Evolutionary conservation across 2,113 vertebrate genomes (phyloP).

Genomic region (Macrotus californicus): DNA sequence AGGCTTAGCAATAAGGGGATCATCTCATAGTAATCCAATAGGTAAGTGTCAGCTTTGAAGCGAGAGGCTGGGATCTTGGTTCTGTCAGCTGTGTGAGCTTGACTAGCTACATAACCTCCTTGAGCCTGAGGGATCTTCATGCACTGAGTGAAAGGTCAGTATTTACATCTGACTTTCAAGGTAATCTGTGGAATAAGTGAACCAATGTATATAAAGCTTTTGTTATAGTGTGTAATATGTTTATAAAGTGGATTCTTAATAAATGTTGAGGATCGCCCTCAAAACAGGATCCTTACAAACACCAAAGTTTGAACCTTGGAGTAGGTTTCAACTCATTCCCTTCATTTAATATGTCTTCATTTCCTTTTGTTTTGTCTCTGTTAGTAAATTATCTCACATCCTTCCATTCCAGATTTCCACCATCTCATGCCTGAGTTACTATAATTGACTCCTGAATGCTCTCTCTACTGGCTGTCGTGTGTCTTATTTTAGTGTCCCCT

Average conservation of each 20-base stretch:
- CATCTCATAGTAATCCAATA: neutral
- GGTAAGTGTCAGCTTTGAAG: neutral
- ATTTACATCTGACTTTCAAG: neutral
- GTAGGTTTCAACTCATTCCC: neutral
- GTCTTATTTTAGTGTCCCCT: neutral
- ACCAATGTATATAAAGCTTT: neutral
- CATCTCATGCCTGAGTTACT: neutral
- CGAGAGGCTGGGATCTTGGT: neutral
- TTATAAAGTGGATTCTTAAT: neutral
- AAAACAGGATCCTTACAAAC: neutral
- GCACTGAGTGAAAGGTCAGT: neutral
- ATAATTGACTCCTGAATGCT: neutral
- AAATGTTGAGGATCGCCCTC: neutral
- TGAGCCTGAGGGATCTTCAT: neutral
- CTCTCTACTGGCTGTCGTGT: neutral
- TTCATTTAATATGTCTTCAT: neutral
- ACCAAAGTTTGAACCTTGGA: neutral
- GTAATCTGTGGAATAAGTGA: neutral
- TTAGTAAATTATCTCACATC: neutral
- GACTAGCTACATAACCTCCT: neutral
- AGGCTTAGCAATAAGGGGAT: neutral
- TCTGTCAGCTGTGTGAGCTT: neutral
- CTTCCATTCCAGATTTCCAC: neutral
- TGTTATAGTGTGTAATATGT: neutral
- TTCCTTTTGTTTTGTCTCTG: neutral